These are phyloP conservation scores for Abramis brama DNA, from an alignment of 2,113 vertebrate species.

Conservation along the genomic window DNA sequence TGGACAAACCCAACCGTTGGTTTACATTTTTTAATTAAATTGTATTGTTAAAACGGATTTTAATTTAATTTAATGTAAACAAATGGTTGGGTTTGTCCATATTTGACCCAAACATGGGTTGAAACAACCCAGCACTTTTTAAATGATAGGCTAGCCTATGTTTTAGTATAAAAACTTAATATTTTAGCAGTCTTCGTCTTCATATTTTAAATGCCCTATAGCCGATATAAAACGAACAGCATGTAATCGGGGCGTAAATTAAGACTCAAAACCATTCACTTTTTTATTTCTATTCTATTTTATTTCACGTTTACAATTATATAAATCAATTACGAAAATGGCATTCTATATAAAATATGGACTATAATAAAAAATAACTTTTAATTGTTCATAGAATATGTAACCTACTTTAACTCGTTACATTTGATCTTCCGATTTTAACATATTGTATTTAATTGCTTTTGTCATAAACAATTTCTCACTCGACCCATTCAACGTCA, in stretches of 20 bases:
- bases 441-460: background rate
- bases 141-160: too few species aligned
- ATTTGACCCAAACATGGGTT: too few species aligned
- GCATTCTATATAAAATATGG: background rate
- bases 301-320: background rate
- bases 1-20: too few species aligned
- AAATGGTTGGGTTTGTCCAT: too few species aligned
- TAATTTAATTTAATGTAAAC: too few species aligned
- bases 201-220: background rate
- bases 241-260: background rate
- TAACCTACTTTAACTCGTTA: background rate
- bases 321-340: background rate
- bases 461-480: constrained; percentile 6
- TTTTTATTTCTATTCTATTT: background rate
- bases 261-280: background rate
- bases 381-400: too few species aligned
- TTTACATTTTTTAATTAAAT: too few species aligned
- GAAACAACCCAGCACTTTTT: too few species aligned
- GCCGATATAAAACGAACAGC: background rate
- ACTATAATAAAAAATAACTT: too few species aligned
- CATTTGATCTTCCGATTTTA: background rate
- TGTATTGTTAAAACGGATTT: too few species aligned
- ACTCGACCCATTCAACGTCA: background rate
- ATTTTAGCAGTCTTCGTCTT: background rate
- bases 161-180: background rate